A percentile compares a stretch with the other conserved stretches of the same genome.
These are phyloP conservation scores for Ascidia mentula DNA, from an alignment of 23 tunicate species.

Conservation along the genomic window DNA sequence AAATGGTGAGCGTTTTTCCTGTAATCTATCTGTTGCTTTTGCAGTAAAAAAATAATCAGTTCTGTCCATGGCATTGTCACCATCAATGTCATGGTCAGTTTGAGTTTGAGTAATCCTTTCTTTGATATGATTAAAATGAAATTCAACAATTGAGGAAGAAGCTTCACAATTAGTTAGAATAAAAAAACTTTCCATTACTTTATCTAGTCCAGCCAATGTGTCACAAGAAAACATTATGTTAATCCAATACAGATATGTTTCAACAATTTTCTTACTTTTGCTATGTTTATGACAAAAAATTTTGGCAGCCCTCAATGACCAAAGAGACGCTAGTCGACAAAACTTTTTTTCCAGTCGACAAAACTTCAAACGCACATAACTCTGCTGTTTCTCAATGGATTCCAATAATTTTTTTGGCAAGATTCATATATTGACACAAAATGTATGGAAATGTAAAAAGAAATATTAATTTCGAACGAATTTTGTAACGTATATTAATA, in stretches of 20 bases:
- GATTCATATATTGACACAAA: too few relatives aligned
- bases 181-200: constrained; percentile 6
- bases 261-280: not conserved
- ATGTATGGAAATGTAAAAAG: too few relatives aligned
- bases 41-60: not conserved
- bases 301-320: not conserved
- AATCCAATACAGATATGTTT: constrained; percentile 31
- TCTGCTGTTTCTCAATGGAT: too few relatives aligned
- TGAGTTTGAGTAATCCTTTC: not conserved
- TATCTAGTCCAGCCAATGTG: too few relatives aligned
- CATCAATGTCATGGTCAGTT: not conserved
- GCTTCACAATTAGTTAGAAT: not conserved
- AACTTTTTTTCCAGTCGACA: constrained; percentile 17
- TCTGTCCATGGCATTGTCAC: not conserved
- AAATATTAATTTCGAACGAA: too few relatives aligned
- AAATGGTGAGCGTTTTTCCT: constrained; percentile 15
- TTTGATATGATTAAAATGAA: constrained; percentile 1
- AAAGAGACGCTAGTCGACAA: constrained; percentile 26
- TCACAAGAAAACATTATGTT: constrained; percentile 1
- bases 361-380: too few relatives aligned
- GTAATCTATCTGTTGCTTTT: not conserved
- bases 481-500: too few relatives aligned
- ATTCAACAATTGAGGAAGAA: not conserved
- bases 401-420: too few relatives aligned
- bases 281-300: not conserved